A percentile compares a stretch with the other conserved stretches of the same genome.
Evolutionary conservation across 2,113 vertebrate species (phyloP).

Genomic region (Tragelaphus scriptus): DNA sequence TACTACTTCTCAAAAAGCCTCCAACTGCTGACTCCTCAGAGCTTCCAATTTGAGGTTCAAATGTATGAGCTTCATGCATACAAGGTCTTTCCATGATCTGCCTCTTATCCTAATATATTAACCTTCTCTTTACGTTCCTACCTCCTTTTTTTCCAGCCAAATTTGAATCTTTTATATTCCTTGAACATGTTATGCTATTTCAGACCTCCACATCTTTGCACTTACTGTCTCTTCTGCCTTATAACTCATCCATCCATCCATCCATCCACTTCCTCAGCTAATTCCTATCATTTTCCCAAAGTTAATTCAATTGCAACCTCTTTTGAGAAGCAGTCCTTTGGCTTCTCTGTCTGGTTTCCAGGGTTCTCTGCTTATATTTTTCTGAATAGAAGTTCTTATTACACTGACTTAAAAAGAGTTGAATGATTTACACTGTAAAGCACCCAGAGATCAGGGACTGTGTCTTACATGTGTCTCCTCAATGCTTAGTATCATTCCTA

Average conservation of each 20-base stretch:
- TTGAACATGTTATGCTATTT: background rate
- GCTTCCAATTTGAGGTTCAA: background rate
- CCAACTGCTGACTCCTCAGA: background rate
- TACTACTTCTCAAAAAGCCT: background rate
- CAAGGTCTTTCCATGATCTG: background rate
- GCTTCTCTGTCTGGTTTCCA: background rate
- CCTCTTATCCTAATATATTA: background rate
- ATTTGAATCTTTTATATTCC: background rate
- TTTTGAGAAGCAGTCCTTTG: background rate
- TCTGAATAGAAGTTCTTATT: background rate
- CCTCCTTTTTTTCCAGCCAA: background rate
- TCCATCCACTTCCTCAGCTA: background rate
- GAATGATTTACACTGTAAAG: background rate
- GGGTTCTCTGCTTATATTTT: background rate
- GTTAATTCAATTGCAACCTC: background rate
- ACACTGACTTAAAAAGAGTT: background rate
- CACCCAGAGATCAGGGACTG: background rate
- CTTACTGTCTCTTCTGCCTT: background rate
- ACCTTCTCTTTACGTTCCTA: background rate
- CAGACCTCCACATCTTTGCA: background rate
- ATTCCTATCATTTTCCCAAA: background rate
- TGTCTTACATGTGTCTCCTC: background rate
- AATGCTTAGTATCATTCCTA: background rate
- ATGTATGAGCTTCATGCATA: background rate
- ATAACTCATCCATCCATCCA: background rate